Evolutionary conservation across 2,113 vertebrate species (phyloP).

Genomic region (Saiga tatarica): DNA sequence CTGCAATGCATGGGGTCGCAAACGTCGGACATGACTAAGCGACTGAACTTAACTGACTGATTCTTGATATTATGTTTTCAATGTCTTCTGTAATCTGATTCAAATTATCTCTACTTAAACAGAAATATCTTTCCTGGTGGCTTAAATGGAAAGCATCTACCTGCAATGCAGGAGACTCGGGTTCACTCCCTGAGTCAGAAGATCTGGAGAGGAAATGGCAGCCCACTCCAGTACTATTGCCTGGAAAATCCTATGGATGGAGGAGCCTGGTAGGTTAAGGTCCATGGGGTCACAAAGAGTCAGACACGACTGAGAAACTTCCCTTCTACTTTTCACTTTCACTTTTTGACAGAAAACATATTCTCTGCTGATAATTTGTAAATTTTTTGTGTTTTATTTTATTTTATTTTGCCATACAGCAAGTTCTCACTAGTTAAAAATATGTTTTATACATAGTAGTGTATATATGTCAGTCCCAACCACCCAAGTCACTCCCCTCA

Average conservation of each 20-base stretch:
- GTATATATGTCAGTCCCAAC: not conserved
- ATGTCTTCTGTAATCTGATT: not conserved
- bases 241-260: not conserved
- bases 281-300: not conserved
- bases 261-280: not conserved
- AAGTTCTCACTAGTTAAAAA: not conserved
- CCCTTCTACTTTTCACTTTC: not conserved
- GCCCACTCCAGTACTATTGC: not conserved
- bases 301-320: fast-evolving
- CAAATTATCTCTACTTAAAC: not conserved
- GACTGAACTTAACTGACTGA: no score
- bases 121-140: not conserved
- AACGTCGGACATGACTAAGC: no score
- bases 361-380: not conserved
- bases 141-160: not conserved
- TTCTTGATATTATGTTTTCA: not conserved
- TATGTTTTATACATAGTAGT: not conserved
- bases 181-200: not conserved
- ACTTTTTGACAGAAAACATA: not conserved
- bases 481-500: not conserved
- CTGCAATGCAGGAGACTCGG: not conserved
- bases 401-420: not conserved
- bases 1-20: no score
- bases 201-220: not conserved
- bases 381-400: not conserved